phyloP scores from a whole-genome alignment of 2,888 invertebrate species.

The Odontocolon sp. region DNA sequence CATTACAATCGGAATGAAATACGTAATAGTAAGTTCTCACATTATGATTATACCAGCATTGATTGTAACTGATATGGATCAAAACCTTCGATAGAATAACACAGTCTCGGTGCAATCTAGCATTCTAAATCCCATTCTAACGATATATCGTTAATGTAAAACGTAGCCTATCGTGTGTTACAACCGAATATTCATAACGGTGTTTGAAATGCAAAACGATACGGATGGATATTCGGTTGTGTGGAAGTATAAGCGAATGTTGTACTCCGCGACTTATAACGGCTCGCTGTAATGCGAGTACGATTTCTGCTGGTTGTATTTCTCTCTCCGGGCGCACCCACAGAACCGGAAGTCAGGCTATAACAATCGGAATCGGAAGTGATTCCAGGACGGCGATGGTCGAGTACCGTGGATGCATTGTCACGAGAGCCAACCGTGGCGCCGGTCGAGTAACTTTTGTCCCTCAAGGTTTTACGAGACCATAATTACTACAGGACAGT shows the following conservation, averaged over 20 bases:
- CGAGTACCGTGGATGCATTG: constrained; percentile 73
- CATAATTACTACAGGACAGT: constrained; percentile 64
- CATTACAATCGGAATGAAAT: no score
- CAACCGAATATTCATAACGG: no score
- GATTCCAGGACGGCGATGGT: constrained; percentile 71
- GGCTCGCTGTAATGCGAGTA: not conserved
- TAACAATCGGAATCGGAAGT: constrained; percentile 77
- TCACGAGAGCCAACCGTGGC: constrained; percentile 59
- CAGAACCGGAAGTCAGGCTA: constrained; percentile 69
- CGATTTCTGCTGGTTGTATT: constrained; percentile 25
- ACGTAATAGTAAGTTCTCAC: no score
- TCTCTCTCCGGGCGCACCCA: constrained; percentile 62
- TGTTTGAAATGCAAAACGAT: no score
- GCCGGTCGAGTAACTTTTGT: constrained; percentile 67
- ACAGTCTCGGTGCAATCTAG: no score
- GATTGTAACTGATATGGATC: no score
- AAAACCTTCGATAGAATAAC: no score
- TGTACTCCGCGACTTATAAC: not conserved
- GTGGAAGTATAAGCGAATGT: not conserved
- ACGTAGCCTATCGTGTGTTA: no score
- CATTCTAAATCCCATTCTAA: no score
- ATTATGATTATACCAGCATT: no score
- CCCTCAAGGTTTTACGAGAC: constrained; percentile 59
- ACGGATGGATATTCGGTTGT: constrained; percentile 3
- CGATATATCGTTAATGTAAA: no score